These are phyloP conservation scores for Heptranchias perlo DNA, from an alignment of 2,113 vertebrate genomes.

Conservation along the genomic window DNA sequence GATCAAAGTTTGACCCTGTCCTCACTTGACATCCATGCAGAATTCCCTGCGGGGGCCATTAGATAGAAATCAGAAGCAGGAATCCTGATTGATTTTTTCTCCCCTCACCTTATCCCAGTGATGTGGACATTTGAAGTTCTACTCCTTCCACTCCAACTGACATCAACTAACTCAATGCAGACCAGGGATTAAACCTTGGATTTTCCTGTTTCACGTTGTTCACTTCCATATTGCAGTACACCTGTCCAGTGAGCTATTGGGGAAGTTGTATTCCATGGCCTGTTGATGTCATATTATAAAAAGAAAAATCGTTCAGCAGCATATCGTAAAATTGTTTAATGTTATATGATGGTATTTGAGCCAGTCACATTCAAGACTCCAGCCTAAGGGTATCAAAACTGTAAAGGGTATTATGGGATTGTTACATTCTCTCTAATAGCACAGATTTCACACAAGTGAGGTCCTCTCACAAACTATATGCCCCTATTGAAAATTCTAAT, in stretches of 20 bases:
- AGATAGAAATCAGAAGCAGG: not conserved
- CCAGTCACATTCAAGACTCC: no score
- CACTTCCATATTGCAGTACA: no score
- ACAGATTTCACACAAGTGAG: no score
- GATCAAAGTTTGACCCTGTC: not conserved
- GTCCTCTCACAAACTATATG: not conserved
- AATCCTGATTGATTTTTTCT: not conserved
- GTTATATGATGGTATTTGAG: no score
- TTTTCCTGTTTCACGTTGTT: not conserved
- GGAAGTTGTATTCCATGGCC: no score
- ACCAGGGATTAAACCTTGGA: not conserved
- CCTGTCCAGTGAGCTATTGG: no score
- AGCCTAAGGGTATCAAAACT: no score
- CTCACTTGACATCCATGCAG: not conserved
- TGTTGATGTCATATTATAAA: not conserved
- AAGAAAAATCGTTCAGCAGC: no score
- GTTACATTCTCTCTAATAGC: no score
- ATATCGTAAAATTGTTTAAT: no score
- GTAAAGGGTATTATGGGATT: no score
- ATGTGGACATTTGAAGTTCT: not conserved
- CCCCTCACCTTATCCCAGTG: not conserved
- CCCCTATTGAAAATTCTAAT: not conserved
- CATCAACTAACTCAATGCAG: not conserved
- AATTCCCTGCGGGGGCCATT: not conserved
- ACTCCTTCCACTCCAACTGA: not conserved